Conservation (phyloP, 2,113 vertebrate species). For the Mungos mungo region DNA sequence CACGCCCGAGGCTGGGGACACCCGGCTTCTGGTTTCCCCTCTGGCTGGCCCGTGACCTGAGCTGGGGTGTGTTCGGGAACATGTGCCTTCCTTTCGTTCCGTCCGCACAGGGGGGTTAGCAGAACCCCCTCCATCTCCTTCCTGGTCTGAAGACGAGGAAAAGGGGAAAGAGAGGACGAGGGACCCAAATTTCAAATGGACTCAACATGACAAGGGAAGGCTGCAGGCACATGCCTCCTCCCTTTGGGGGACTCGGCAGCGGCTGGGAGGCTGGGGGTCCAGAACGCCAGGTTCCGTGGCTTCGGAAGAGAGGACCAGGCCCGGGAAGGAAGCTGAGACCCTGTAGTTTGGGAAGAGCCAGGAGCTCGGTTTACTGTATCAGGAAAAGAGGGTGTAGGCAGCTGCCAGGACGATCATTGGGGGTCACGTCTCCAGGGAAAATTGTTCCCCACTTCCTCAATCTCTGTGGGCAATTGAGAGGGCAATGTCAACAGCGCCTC, state of each 20-base stretch:
- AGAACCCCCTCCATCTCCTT: neutral
- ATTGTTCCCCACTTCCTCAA: neutral
- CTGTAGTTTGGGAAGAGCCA: neutral
- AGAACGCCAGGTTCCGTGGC: neutral
- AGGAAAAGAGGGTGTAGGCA: neutral
- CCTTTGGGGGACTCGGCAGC: neutral
- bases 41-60: neutral
- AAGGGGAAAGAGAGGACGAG: neutral
- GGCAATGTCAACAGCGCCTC: conserved; percentile 24
- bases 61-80: accelerated
- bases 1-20: neutral
- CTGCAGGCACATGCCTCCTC: accelerated
- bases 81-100: neutral
- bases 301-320: neutral
- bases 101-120: accelerated
- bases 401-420: neutral
- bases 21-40: neutral
- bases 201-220: neutral
- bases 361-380: neutral
- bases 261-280: neutral
- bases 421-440: neutral
- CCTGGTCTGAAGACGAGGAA: neutral
- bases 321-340: neutral
- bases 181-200: neutral
- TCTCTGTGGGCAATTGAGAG: neutral